A percentile compares a stretch with the other conserved stretches of the same genome.
Evolutionary conservation across 1,140 invertebrate species (phyloP).

Genomic region (Lepidurus packardi): DNA sequence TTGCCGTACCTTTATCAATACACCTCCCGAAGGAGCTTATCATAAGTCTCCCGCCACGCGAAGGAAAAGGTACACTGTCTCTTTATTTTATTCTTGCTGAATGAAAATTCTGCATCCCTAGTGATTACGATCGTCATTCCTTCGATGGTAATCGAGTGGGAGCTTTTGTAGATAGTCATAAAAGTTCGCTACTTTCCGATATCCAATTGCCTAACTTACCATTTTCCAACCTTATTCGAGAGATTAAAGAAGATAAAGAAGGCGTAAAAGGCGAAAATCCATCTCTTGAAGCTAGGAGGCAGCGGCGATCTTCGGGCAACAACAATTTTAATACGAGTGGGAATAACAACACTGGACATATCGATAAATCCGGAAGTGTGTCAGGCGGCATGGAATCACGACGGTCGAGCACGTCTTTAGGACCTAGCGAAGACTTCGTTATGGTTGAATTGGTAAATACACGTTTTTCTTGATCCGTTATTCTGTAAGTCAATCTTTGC

Average conservation of each 20-base stretch:
- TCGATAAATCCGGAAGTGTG: conserved; percentile 40
- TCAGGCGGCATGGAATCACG: conserved; percentile 43
- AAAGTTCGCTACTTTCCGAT: conserved; percentile 54
- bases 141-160: conserved; percentile 62
- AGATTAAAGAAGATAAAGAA: conserved; percentile 26
- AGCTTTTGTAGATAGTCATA: conserved; percentile 56
- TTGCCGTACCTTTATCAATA: conserved; percentile 30
- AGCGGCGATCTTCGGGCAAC: conserved; percentile 26
- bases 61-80: neutral
- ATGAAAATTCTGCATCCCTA: conserved; percentile 41
- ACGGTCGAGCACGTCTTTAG: conserved; percentile 50
- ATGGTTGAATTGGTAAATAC: conserved; percentile 62
- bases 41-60: conserved; percentile 3
- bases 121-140: conserved; percentile 52
- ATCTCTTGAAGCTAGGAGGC: conserved; percentile 28
- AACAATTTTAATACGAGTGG: conserved; percentile 34
- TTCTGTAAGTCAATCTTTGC: conserved; percentile 33
- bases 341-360: conserved; percentile 29
- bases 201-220: conserved; percentile 62
- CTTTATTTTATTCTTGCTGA: neutral
- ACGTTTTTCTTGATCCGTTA: conserved; percentile 36
- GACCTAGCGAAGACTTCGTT: conserved; percentile 63
- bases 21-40: conserved; percentile 26
- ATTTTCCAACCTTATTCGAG: conserved; percentile 32
- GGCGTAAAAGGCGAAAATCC: neutral